phyloP scores from a whole-genome alignment of 2,888 invertebrate genomes.

The Epinotia demarniana region DNA sequence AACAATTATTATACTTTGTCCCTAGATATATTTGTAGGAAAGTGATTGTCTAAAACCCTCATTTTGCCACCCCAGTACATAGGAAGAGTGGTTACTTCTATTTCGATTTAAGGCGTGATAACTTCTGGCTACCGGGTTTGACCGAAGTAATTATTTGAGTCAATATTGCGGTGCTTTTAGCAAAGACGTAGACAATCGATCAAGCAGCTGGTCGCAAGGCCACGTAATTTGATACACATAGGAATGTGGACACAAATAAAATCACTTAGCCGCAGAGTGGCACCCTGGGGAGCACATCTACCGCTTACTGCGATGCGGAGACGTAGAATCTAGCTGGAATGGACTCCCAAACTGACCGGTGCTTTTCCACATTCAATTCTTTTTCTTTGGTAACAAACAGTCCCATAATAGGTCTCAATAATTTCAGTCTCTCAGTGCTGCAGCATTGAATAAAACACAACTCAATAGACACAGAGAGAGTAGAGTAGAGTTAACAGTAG shows the following conservation, averaged over 20 bases:
- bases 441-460: no score
- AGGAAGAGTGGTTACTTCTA: not conserved
- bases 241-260: constrained; percentile 84
- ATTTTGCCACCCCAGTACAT: not conserved
- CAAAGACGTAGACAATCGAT: constrained; percentile 73
- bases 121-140: constrained; percentile 31
- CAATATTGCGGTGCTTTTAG: constrained; percentile 67
- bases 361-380: not conserved
- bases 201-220: constrained; percentile 77
- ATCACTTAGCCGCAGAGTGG: constrained; percentile 82
- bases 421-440: no score
- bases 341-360: not conserved
- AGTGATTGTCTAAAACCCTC: not conserved
- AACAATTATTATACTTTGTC: no score
- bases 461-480: no score
- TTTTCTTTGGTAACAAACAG: no score
- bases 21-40: not conserved
- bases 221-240: constrained; percentile 82
- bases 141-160: constrained; percentile 54
- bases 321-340: constrained; percentile 39
- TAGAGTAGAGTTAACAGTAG: no score
- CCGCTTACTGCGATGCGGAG: constrained; percentile 59
- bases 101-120: constrained; percentile 30
- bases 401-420: no score
- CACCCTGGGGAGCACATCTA: constrained; percentile 76